phyloP scores from a whole-genome alignment of 2,888 invertebrate species.

The Hyposoter dolosus region DNA sequence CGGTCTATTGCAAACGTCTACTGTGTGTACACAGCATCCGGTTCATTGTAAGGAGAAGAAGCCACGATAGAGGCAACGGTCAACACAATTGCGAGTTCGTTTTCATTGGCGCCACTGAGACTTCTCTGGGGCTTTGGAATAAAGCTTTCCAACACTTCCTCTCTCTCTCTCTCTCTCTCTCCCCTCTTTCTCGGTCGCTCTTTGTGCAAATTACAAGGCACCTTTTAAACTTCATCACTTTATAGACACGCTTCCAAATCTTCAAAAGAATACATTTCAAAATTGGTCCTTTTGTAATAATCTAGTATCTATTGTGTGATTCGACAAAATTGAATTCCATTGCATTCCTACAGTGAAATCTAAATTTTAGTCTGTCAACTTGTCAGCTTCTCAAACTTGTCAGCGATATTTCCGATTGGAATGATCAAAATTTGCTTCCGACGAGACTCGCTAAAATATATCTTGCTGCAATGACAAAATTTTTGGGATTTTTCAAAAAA shows the following conservation, averaged over 20 bases:
- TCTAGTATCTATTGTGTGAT: not conserved
- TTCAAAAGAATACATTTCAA: not conserved
- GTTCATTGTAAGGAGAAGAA: not conserved
- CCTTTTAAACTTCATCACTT: not conserved
- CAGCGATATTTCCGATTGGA: too few species aligned
- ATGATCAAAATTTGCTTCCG: too few species aligned
- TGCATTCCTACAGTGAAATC: too few species aligned
- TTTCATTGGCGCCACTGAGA: constrained; percentile 18
- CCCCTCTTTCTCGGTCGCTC: not conserved
- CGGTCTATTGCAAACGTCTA: constrained; percentile 57
- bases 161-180: not conserved
- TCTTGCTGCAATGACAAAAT: too few species aligned
- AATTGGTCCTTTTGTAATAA: not conserved
- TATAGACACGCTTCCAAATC: not conserved
- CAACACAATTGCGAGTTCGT: not conserved
- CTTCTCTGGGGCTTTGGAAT: constrained; percentile 7
- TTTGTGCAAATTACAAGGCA: not conserved
- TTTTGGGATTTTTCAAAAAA: too few species aligned
- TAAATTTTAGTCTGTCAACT: too few species aligned
- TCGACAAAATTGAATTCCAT: too few species aligned
- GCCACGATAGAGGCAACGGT: not conserved
- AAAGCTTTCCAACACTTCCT: not conserved
- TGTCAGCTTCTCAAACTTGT: too few species aligned
- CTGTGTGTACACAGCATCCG: constrained; percentile 44
- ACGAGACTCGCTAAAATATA: too few species aligned